Evolutionary conservation across 2,113 vertebrate genomes (phyloP), one percentile per base, ranked within the genome.

Genomic region (Murina feae): DNA sequence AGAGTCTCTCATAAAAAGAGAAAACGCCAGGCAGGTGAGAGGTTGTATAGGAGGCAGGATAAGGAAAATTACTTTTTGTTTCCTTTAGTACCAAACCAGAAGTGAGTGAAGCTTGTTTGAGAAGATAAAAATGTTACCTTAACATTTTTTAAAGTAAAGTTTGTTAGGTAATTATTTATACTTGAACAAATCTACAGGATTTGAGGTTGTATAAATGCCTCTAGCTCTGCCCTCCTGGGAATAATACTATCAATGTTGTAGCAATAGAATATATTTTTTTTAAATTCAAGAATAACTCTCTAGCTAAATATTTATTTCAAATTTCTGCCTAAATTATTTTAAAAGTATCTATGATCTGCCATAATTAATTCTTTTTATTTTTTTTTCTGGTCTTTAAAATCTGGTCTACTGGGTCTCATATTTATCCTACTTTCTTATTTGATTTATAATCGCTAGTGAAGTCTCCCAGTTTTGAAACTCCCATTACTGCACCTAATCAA

Each of bases 251-350:
- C 28, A 55, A 55, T 51, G n/a, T 25, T 85, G 9, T 0, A 71
- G 78, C 82, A 75, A 4, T 5, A 80, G 28, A 14, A 84, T 3
- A 74, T 5, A 35, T 11, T 63, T 89, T 78, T 53, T 11, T 63
- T 66, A 0, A n/a, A 86, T 37, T 49, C 18, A 63, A 55, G 9
- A 37, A 6, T 79, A 90, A 89, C 20, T 88, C 11, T 75, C 53
- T 42, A 86, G 9, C 4, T 93, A 93, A 89, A 37, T 60, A 83
- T 28, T 68, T 68, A 88, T 90, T 74, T 69, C 68, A 76, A 3
- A 93, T 81, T 81, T 68, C 65, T 79, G 47, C 17, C 44, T 75
- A 21, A 68, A 94, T 93, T 90, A 88, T 90, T 88, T 93, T 55
- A 71, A 82, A 94, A 86, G 8, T 37, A 65, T 42, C 60, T 83